Evolutionary conservation across 2,888 invertebrate species (phyloP).

Genomic region (Amphiduros pacificus): DNA sequence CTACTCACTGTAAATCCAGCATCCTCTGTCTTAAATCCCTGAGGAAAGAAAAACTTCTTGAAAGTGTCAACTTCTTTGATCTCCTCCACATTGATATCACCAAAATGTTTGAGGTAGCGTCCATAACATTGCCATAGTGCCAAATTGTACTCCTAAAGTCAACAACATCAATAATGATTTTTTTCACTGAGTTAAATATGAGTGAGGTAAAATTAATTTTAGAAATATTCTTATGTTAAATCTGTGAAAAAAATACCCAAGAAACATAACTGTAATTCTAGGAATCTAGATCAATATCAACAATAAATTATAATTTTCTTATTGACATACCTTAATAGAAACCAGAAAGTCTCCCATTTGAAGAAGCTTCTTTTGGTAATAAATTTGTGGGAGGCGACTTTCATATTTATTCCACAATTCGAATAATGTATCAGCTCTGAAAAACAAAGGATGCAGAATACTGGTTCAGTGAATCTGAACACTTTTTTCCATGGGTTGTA

Average conservation of each 20-base stretch:
- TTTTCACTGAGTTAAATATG: background rate
- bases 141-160: constrained; percentile 50
- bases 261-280: background rate
- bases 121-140: constrained; percentile 59
- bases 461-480: background rate
- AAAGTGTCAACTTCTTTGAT: constrained; percentile 51
- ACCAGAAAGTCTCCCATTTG: constrained; percentile 57
- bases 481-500: background rate
- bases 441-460: constrained; percentile 24
- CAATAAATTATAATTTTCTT: background rate
- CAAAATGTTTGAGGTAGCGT: constrained; percentile 52
- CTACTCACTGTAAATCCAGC: constrained; percentile 54
- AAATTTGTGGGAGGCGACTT: constrained; percentile 44
- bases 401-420: constrained; percentile 59
- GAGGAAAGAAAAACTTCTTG: constrained; percentile 48
- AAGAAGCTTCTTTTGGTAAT: constrained; percentile 51
- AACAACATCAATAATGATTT: background rate
- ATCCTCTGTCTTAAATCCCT: constrained; percentile 51
- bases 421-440: constrained; percentile 53
- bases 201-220: background rate
- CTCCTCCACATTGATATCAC: constrained; percentile 47
- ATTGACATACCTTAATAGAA: constrained; percentile 42
- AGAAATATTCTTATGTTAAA: background rate
- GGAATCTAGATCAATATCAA: background rate
- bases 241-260: background rate